Base-by-base conservation (phyloP, 2,888 invertebrate species). In the Drosophila histrio region DNA sequence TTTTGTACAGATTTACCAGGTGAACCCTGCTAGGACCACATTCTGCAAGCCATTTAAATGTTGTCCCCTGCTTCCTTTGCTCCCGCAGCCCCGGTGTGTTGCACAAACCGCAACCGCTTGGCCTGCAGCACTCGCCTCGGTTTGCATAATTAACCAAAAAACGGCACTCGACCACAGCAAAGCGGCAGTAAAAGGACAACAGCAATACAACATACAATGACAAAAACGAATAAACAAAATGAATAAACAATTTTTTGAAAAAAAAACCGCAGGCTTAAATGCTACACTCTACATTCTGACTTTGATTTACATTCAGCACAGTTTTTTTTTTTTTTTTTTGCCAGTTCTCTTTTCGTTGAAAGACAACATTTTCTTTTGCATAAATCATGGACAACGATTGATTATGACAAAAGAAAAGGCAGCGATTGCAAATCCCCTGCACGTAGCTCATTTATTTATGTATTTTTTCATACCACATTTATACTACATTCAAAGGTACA, bases 391-490 rank as follows among this genome's bases (percentile, higher is more conserved):
- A 15, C 43, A 62, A 60, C 72, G 72, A 80, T 79, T 69, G 79
- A 79, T 78, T 78, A 69, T 76, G 53, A 70, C 62, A 76, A 65
- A 63, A 46, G 41, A 47, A 72, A 64, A 47, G 53, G 26, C 61
- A 38, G 34, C 53, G 49, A 65, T 72, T 75, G 56, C 36, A 71
- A 75, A 72, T 68, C 49, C 62, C 47, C 21, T 49, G 69, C 83
- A 87, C 85, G 87, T 84, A 84, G 66, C 87, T 87, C 76, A 85
- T 87, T 84, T 84, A 87, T 87, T 82, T 82, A 78, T 81, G 73
- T 66, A 69, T 81, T 84, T 69, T 63, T 69, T 58, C 41, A 44
- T 60, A 58, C 57, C 64, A 66, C 72, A 77, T 68, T 78, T 69
- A 30, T 38, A 49, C 65, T 38, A 49, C 65, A 77, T 22, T 44